These are phyloP conservation scores for Andrena haemorrhoa DNA, from an alignment of 2,888 invertebrate species.

Conservation along the genomic window DNA sequence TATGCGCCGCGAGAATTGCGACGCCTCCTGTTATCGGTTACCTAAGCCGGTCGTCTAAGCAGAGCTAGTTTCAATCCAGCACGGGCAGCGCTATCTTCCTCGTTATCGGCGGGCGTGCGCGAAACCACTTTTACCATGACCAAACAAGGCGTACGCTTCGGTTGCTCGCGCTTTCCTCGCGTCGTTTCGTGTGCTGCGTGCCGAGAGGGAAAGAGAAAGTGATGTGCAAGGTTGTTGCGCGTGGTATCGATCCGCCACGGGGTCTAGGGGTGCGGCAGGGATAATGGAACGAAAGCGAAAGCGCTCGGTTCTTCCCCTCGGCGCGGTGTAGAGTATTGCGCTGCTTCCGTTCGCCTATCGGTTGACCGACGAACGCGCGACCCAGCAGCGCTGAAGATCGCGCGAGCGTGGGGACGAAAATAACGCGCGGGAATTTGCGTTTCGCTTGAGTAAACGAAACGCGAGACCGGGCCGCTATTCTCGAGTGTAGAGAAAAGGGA, in stretches of 20 bases:
- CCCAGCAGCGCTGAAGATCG: too few species aligned
- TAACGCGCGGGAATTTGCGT: neutral
- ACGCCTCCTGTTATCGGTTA: too few species aligned
- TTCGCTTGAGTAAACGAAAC: slow-evolving; percentile 10
- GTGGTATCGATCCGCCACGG: slow-evolving; percentile 52
- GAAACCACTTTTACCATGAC: too few species aligned
- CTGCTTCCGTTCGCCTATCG: neutral
- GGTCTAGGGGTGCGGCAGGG: slow-evolving; percentile 37
- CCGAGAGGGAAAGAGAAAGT: slow-evolving; percentile 20
- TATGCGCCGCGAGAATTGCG: neutral
- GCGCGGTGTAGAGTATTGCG: too few species aligned
- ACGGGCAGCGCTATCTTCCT: too few species aligned
- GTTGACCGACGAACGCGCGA: neutral
- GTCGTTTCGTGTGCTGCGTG: neutral
- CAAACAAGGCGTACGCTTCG: neutral
- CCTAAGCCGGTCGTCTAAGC: too few species aligned
- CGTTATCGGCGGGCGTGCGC: too few species aligned
- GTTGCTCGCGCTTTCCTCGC: neutral
- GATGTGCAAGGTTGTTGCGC: neutral
- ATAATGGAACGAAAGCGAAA: slow-evolving; percentile 32
- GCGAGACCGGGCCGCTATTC: slow-evolving; percentile 30
- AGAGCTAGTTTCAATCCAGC: too few species aligned
- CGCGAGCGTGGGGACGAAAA: neutral
- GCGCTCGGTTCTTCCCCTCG: neutral
- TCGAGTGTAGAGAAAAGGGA: slow-evolving; percentile 22